Conservation (phyloP, 2,797 vertebrate genomes). For the Delichon dasypus region DNA sequence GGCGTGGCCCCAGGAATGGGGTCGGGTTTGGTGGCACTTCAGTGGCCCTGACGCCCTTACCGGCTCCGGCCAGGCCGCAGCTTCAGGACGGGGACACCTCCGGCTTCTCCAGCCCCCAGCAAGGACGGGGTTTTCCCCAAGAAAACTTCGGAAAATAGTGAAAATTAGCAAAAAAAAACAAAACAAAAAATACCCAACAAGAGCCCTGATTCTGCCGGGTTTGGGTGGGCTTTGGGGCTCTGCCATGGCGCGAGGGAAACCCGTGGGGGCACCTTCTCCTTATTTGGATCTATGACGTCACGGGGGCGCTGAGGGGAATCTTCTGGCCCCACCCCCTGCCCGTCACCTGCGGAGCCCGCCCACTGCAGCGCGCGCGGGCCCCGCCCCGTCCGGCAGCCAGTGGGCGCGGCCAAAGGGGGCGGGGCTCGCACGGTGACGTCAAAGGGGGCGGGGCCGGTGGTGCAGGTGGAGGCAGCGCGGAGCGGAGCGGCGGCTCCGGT, state of each 20-base stretch:
- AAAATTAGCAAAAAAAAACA: neutral
- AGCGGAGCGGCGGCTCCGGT: neutral
- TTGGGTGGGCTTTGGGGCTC: fast-evolving
- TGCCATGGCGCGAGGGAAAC: fast-evolving
- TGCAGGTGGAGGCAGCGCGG: slow-evolving; percentile 22
- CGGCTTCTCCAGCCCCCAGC: neutral
- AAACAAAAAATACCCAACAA: neutral
- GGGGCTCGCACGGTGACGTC: neutral
- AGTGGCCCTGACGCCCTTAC: neutral
- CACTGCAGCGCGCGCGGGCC: neutral
- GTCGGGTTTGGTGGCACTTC: too few relatives aligned
- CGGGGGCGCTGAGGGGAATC: neutral
- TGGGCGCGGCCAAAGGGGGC: neutral
- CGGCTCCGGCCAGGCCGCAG: neutral
- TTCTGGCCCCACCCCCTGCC: neutral
- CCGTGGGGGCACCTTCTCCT: neutral
- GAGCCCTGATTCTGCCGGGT: neutral
- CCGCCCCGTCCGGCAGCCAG: neutral
- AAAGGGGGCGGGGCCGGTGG: neutral
- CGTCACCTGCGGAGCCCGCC: neutral
- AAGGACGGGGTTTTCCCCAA: neutral
- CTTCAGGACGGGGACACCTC: neutral
- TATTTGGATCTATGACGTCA: neutral
- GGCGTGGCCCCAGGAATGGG: neutral
- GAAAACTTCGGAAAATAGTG: neutral